Evolutionary conservation across 2,113 vertebrate species (phyloP).

Genomic region (Otis tarda): DNA sequence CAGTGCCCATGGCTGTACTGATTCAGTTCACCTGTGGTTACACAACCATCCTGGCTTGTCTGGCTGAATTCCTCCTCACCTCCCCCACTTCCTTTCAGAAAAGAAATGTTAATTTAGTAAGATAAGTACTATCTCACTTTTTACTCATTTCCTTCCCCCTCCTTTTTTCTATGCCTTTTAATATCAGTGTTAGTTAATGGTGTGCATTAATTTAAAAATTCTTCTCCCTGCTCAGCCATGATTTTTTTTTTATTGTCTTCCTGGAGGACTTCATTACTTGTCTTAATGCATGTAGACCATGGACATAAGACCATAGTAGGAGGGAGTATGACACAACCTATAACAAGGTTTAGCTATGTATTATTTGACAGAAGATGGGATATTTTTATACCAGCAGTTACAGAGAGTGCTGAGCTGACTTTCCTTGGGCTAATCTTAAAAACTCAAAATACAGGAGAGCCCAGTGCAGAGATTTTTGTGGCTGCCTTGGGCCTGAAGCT

Average conservation of each 20-base stretch:
- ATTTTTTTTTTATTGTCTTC: background rate
- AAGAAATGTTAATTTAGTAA: background rate
- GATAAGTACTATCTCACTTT: background rate
- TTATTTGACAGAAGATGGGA: background rate
- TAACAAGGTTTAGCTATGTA: background rate
- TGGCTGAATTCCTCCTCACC: background rate
- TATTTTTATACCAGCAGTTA: constrained; percentile 34
- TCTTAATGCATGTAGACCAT: background rate
- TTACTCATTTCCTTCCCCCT: background rate
- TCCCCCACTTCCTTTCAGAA: background rate
- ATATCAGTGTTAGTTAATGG: background rate
- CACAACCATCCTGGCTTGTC: no score
- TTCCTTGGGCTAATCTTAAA: constrained; percentile 26
- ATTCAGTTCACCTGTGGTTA: background rate
- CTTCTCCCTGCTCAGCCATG: background rate
- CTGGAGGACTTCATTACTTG: background rate
- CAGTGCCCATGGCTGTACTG: background rate
- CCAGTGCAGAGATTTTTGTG: background rate
- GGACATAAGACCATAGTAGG: background rate
- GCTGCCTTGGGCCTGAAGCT: background rate
- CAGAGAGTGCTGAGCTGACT: background rate
- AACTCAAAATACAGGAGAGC: background rate
- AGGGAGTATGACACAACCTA: background rate
- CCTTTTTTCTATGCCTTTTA: background rate
- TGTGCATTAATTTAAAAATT: background rate